phyloP scores from a whole-genome alignment of 2,888 invertebrate species.

The Agonopterix arenella region DNA sequence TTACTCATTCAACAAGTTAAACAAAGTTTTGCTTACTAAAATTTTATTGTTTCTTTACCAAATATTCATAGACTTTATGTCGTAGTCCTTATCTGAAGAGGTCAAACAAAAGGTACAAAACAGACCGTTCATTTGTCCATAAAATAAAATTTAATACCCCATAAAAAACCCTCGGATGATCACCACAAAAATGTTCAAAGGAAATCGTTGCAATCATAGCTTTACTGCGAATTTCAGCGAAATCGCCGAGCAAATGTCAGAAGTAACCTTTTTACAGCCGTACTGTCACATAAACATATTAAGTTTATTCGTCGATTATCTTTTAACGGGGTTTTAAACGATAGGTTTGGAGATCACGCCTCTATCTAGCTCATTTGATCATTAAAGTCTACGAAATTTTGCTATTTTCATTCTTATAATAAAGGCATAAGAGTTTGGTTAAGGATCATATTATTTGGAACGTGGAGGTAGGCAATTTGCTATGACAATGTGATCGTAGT shows the following conservation, averaged over 20 bases:
- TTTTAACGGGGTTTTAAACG: constrained; percentile 35
- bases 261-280: constrained; percentile 42
- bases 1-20: no score
- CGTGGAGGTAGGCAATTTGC: not conserved
- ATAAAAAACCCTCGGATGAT: constrained; percentile 11
- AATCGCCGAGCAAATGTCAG: constrained; percentile 44
- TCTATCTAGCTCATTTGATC: no score
- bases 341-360: constrained; percentile 12
- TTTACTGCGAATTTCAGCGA: constrained; percentile 37
- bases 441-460: not conserved
- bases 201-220: constrained; percentile 35
- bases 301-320: constrained; percentile 57
- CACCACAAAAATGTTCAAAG: constrained; percentile 31
- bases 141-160: constrained; percentile 5
- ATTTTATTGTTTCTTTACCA: no score
- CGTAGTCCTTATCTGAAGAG: not conserved
- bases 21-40: no score
- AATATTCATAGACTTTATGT: no score
- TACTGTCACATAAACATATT: constrained; percentile 57
- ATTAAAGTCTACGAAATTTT: no score
- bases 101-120: not conserved
- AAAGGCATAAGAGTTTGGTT: no score
- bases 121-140: not conserved
- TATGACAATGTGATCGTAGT: constrained; percentile 13
- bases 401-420: no score